A percentile compares a stretch with the other conserved stretches of the same genome.
Conservation (phyloP, 2,888 invertebrate species). For the Patella caerulea region DNA sequence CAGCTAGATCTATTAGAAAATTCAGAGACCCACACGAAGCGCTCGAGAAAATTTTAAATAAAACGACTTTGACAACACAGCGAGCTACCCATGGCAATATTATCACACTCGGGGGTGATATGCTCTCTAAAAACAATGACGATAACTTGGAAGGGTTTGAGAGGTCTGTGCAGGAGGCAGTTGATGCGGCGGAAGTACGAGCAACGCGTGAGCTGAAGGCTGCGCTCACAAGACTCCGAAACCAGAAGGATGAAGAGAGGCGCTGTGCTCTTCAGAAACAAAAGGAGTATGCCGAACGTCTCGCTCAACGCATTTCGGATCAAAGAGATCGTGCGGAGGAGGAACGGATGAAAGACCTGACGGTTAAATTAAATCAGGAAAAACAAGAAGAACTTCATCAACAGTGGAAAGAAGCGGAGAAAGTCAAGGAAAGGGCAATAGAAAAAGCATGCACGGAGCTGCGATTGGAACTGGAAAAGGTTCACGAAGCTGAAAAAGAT, state of each 20-base stretch:
- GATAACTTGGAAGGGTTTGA: slow-evolving; percentile 57
- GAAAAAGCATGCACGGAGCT: slow-evolving; percentile 57
- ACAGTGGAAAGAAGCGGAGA: slow-evolving; percentile 62
- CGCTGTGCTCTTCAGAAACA: slow-evolving; percentile 55
- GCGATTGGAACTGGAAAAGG: slow-evolving; percentile 48
- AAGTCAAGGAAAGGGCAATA: slow-evolving; percentile 56
- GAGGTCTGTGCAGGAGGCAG: slow-evolving; percentile 53
- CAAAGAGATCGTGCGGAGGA: slow-evolving; percentile 62
- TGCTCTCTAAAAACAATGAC: slow-evolving; percentile 49
- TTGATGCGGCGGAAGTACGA: slow-evolving; percentile 56
- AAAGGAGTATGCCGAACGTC: slow-evolving; percentile 61
- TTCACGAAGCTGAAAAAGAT: slow-evolving; percentile 60
- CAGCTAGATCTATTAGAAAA: slow-evolving; percentile 39
- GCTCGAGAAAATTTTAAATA: slow-evolving; percentile 65
- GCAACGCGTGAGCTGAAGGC: slow-evolving; percentile 62
- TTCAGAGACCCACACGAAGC: slow-evolving; percentile 54
- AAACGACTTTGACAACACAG: slow-evolving; percentile 63
- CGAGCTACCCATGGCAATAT: slow-evolving; percentile 61
- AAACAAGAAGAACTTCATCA: slow-evolving; percentile 56
- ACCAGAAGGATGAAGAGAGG: slow-evolving; percentile 58
- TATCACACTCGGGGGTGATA: slow-evolving; percentile 50
- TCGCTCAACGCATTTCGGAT: slow-evolving; percentile 56
- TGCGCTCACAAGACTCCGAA: slow-evolving; percentile 51
- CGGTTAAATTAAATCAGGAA: slow-evolving; percentile 52
- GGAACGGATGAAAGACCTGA: slow-evolving; percentile 58